These are phyloP conservation scores for Athene cunicularia DNA, from an alignment of 2,113 vertebrate species.

Conservation along the genomic window DNA sequence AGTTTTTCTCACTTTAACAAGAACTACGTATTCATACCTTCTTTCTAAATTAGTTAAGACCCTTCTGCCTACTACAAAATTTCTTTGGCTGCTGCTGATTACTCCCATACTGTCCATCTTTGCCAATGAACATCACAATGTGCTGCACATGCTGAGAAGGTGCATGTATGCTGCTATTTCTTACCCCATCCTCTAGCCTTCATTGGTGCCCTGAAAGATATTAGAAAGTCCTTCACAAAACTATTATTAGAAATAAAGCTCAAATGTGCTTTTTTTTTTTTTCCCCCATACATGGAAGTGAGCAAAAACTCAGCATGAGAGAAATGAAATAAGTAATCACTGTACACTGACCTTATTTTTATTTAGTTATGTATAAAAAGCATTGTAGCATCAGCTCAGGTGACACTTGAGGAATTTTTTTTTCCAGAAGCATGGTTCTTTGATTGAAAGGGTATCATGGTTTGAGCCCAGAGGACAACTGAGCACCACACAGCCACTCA, in stretches of 20 bases:
- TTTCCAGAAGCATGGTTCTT: background rate
- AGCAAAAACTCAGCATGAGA: background rate
- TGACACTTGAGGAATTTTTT: background rate
- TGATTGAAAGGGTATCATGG: background rate
- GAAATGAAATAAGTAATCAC: background rate
- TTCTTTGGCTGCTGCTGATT: background rate
- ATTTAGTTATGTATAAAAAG: background rate
- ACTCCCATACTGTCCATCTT: background rate
- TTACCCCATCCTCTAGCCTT: background rate
- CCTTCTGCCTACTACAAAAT: background rate
- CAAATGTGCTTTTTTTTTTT: background rate
- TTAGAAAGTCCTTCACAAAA: background rate
- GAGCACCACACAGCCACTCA: too few relatives aligned
- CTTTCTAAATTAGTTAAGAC: background rate
- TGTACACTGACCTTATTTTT: background rate
- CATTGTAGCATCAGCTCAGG: background rate
- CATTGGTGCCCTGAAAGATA: background rate
- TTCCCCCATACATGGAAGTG: background rate
- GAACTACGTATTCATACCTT: background rate
- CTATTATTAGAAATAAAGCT: background rate
- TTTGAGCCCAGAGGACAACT: too few relatives aligned
- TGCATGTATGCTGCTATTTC: background rate
- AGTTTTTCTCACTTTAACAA: background rate
- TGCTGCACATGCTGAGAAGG: background rate
- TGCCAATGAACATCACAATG: background rate